phyloP scores from a whole-genome alignment of 2,113 vertebrate species.

The Elaphurus davidianus region DNA sequence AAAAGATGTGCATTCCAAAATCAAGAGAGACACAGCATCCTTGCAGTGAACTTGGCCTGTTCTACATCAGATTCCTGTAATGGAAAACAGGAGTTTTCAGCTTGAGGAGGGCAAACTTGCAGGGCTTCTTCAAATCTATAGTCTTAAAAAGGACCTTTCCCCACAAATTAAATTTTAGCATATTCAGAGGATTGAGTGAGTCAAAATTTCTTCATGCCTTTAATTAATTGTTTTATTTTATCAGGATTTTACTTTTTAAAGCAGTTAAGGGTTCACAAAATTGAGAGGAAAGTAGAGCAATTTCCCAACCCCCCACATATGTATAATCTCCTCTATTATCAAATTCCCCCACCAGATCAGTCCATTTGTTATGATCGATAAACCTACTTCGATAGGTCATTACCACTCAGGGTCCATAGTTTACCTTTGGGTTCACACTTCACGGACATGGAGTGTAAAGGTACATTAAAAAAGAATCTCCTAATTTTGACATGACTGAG shows the following conservation, averaged over 20 bases:
- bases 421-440: background rate
- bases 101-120: background rate
- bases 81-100: background rate
- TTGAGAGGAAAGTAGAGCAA: background rate
- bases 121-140: background rate
- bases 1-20: background rate
- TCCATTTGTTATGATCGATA: background rate
- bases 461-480: background rate
- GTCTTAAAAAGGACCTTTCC: background rate
- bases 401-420: background rate
- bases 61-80: background rate
- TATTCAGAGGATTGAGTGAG: background rate
- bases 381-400: background rate
- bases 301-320: background rate
- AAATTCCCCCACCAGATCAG: background rate
- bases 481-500: background rate
- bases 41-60: background rate
- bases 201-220: background rate
- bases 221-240: background rate
- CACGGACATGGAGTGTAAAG: background rate
- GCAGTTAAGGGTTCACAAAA: background rate
- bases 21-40: rapidly evolving
- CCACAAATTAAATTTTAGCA: background rate
- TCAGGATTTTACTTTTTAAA: background rate
- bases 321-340: background rate